phyloP scores from a whole-genome alignment of 2,113 vertebrate genomes.

The Nematolebias whitei region DNA sequence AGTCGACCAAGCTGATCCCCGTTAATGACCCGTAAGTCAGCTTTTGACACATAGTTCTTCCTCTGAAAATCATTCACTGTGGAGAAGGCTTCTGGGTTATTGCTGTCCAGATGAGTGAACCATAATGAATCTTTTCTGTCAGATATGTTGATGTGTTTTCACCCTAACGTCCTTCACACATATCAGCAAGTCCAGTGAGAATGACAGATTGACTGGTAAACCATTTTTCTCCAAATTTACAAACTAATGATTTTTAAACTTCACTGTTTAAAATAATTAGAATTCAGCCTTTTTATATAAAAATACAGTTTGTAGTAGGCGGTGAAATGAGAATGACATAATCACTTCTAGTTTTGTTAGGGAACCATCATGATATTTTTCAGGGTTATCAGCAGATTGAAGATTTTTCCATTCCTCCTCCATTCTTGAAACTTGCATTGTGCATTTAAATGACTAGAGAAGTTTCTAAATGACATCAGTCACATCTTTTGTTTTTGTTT shows the following conservation, averaged over 20 bases:
- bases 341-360: no score
- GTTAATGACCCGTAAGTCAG: constrained; percentile 1
- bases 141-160: neutral
- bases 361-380: no score
- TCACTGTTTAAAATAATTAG: no score
- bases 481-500: no score
- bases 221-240: neutral
- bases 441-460: no score
- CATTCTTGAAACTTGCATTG: no score
- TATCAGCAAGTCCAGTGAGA: neutral
- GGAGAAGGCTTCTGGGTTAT: neutral
- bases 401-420: no score
- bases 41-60: neutral
- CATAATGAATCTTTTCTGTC: constrained; percentile 5
- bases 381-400: no score
- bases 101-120: neutral
- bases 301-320: no score
- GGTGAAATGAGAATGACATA: no score
- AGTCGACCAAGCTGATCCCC: neutral
- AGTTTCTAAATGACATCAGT: no score
- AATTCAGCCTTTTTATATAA: no score
- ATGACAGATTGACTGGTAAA: neutral
- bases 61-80: neutral
- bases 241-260: neutral
- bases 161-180: constrained; percentile 3